Percentiles rank a stretch among this genome's conserved stretches.
phyloP scores from a whole-genome alignment of 2,888 invertebrate genomes.

The Volucella zonaria region DNA sequence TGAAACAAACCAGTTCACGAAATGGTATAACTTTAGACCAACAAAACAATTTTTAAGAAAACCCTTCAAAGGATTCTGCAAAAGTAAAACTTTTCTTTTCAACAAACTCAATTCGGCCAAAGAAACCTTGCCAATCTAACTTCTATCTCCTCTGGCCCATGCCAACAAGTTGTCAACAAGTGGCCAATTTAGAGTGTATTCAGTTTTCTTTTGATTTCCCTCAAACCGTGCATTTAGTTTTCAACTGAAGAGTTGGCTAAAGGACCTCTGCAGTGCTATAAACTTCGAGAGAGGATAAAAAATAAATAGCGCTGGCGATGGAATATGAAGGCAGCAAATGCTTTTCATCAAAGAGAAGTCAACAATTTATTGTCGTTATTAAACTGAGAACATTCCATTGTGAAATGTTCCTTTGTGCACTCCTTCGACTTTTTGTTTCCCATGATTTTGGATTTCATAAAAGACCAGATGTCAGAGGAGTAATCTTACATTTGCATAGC shows the following conservation, averaged over 20 bases:
- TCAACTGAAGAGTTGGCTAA: conserved; percentile 49
- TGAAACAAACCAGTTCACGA: too few relatives aligned
- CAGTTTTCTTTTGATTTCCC: conserved; percentile 39
- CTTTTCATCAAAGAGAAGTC: conserved; percentile 49
- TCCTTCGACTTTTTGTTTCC: conserved; percentile 13
- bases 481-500: conserved; percentile 56
- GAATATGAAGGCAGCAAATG: conserved; percentile 10
- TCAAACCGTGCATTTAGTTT: conserved; percentile 19
- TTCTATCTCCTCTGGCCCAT: conserved; percentile 64
- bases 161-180: conserved; percentile 63
- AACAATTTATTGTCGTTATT: conserved; percentile 56
- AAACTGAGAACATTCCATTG: conserved; percentile 50
- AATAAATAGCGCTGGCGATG: neutral
- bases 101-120: conserved; percentile 50
- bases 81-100: conserved; percentile 29
- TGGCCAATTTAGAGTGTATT: conserved; percentile 31
- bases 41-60: conserved; percentile 26
- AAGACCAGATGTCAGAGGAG: conserved; percentile 5
- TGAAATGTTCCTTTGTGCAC: conserved; percentile 35
- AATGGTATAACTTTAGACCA: too few relatives aligned
- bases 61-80: conserved; percentile 22
- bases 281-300: conserved; percentile 16
- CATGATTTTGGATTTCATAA: conserved; percentile 4
- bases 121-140: conserved; percentile 66
- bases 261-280: conserved; percentile 25